These are phyloP conservation scores for Benthosema pterotum DNA, from an alignment of 2,797 vertebrate species.

Conservation along the genomic window DNA sequence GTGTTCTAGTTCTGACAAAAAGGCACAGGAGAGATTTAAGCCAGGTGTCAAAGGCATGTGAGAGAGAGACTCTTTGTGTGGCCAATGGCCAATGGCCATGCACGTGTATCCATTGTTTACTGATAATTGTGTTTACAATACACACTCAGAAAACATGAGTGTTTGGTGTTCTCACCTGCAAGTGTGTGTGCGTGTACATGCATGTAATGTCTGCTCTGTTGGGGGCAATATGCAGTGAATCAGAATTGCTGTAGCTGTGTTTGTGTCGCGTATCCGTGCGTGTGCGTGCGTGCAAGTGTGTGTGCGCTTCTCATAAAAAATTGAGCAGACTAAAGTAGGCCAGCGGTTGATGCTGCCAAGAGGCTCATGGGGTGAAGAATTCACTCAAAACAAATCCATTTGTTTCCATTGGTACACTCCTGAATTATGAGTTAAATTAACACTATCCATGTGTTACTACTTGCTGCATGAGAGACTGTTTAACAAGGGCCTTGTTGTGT, in stretches of 20 bases:
- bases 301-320: slow-evolving; percentile 58
- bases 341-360: slow-evolving; percentile 49
- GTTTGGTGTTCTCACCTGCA: background rate
- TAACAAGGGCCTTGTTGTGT: too few relatives aligned
- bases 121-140: background rate
- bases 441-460: too few relatives aligned
- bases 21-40: too few relatives aligned
- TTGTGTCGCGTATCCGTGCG: background rate
- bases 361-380: slow-evolving; percentile 32
- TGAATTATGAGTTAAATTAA: too few relatives aligned
- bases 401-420: too few relatives aligned
- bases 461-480: too few relatives aligned
- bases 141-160: background rate
- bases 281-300: background rate
- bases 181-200: background rate
- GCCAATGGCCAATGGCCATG: too few relatives aligned
- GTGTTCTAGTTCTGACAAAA: too few relatives aligned
- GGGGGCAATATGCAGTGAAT: background rate
- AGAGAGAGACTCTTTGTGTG: background rate
- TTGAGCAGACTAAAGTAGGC: slow-evolving; percentile 68
- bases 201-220: background rate
- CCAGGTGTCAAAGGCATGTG: too few relatives aligned
- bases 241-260: background rate
- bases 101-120: background rate
- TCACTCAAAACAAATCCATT: background rate